phyloP scores from a whole-genome alignment of 2,888 invertebrate species.

The Oxyscelio sp. region DNA sequence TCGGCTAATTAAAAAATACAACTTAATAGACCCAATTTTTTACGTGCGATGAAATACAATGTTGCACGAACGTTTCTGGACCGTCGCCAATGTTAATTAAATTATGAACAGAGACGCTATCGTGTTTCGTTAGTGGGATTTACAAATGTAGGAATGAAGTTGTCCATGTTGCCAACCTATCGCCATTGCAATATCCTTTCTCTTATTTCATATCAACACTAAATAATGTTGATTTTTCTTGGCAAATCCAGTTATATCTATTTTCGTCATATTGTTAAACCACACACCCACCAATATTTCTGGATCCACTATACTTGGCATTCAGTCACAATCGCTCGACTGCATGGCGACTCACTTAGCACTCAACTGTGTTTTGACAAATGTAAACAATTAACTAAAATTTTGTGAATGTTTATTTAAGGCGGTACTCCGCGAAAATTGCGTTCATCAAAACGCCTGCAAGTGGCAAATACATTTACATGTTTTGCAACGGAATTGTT shows the following conservation, averaged over 20 bases:
- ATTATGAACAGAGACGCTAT: slow-evolving; percentile 42
- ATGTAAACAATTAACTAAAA: slow-evolving; percentile 51
- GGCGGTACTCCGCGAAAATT: slow-evolving; percentile 2
- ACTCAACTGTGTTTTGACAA: slow-evolving; percentile 52
- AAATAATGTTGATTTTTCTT: slow-evolving; percentile 59
- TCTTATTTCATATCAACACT: slow-evolving; percentile 55
- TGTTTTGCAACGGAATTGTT: slow-evolving; percentile 19
- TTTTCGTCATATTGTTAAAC: slow-evolving; percentile 22
- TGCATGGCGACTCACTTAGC: slow-evolving; percentile 41
- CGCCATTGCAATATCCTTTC: not conserved
- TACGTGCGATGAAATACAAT: slow-evolving; percentile 35
- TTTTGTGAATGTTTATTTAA: slow-evolving; percentile 47
- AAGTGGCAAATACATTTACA: slow-evolving; percentile 11
- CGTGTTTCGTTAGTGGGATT: slow-evolving; percentile 18
- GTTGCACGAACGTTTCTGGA: slow-evolving; percentile 36
- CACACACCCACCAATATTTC: slow-evolving; percentile 30
- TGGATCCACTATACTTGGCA: slow-evolving; percentile 51
- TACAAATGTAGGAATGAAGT: slow-evolving; percentile 26
- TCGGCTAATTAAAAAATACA: too few species aligned
- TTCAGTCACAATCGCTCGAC: slow-evolving; percentile 16
- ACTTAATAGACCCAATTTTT: too few species aligned
- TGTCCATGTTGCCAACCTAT: slow-evolving; percentile 17
- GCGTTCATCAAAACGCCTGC: slow-evolving; percentile 27
- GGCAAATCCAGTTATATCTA: slow-evolving; percentile 20
- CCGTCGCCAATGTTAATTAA: slow-evolving; percentile 58